phyloP scores from a whole-genome alignment of 2,797 vertebrate genomes.

The Pampus argenteus region DNA sequence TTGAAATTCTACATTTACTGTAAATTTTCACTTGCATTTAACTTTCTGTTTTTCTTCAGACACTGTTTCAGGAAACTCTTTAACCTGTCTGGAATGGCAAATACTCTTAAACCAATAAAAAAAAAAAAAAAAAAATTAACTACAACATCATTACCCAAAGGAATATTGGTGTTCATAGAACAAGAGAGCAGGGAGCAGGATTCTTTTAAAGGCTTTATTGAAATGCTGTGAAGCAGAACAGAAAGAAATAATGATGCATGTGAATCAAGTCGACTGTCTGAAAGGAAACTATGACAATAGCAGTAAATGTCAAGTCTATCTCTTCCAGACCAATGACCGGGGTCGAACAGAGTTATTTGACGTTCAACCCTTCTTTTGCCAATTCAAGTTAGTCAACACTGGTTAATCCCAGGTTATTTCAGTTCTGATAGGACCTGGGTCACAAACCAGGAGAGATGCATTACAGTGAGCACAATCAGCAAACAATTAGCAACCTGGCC shows the following conservation, averaged over 20 bases:
- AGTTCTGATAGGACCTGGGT: too few relatives aligned
- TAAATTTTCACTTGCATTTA: background rate
- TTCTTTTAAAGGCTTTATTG: constrained; percentile 45
- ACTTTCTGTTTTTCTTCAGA: background rate
- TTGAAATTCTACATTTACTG: too few relatives aligned
- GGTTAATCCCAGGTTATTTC: too few relatives aligned
- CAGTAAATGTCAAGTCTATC: constrained; percentile 34
- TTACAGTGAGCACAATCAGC: too few relatives aligned
- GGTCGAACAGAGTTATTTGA: too few relatives aligned
- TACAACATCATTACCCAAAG: constrained; percentile 33
- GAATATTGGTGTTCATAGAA: constrained; percentile 43
- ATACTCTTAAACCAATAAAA: constrained; percentile 25
- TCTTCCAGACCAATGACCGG: too few relatives aligned
- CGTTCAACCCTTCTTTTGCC: too few relatives aligned
- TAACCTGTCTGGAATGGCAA: constrained; percentile 13
- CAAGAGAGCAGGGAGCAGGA: constrained; percentile 29
- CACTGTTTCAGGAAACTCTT: background rate
- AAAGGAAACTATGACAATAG: constrained; percentile 43
- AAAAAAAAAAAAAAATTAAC: background rate
- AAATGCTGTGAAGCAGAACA: constrained; percentile 54
- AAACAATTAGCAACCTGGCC: too few relatives aligned
- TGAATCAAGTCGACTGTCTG: constrained; percentile 38
- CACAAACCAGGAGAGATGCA: too few relatives aligned
- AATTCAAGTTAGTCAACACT: too few relatives aligned
- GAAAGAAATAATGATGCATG: constrained; percentile 42